phyloP scores from a whole-genome alignment of 2,113 vertebrate species.

The Dissostichus mawsoni region DNA sequence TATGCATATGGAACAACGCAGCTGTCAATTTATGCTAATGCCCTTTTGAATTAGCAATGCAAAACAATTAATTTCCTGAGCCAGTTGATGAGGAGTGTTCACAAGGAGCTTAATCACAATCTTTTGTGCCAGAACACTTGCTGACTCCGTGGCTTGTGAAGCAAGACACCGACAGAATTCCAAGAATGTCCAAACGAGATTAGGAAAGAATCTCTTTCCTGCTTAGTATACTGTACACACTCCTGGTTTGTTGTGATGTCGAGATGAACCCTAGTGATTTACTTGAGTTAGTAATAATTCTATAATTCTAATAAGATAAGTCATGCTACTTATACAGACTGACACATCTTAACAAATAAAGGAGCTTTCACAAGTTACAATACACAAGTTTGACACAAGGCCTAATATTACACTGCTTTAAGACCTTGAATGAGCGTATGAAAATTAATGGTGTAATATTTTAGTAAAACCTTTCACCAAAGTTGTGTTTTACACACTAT shows the following conservation, averaged over 20 bases:
- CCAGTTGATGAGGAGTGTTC: slow-evolving; percentile 74
- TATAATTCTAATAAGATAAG: slow-evolving; percentile 26
- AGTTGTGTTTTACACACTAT: too few relatives aligned
- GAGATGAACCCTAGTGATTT: slow-evolving; percentile 25
- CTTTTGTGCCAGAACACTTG: slow-evolving; percentile 66
- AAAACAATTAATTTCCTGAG: slow-evolving; percentile 78
- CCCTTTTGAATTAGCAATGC: slow-evolving; percentile 69
- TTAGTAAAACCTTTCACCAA: not conserved
- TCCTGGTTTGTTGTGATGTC: slow-evolving; percentile 31
- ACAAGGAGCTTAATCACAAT: slow-evolving; percentile 67
- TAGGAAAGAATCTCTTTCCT: slow-evolving; percentile 40
- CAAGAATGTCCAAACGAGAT: slow-evolving; percentile 56
- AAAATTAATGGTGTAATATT: not conserved
- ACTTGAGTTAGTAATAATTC: slow-evolving; percentile 27
- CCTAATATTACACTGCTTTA: not conserved
- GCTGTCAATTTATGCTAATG: slow-evolving; percentile 80
- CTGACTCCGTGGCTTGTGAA: slow-evolving; percentile 59
- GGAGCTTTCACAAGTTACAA: too few relatives aligned
- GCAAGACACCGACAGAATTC: slow-evolving; percentile 59
- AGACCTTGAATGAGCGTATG: not conserved
- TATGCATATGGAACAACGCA: slow-evolving; percentile 61
- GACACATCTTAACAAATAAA: slow-evolving; percentile 4
- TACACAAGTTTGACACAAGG: too few relatives aligned
- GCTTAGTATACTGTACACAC: slow-evolving; percentile 44
- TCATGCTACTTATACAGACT: not conserved